Conservation (phyloP, 2,113 vertebrate genomes). For the Lycocorax pyrrhopterus region DNA sequence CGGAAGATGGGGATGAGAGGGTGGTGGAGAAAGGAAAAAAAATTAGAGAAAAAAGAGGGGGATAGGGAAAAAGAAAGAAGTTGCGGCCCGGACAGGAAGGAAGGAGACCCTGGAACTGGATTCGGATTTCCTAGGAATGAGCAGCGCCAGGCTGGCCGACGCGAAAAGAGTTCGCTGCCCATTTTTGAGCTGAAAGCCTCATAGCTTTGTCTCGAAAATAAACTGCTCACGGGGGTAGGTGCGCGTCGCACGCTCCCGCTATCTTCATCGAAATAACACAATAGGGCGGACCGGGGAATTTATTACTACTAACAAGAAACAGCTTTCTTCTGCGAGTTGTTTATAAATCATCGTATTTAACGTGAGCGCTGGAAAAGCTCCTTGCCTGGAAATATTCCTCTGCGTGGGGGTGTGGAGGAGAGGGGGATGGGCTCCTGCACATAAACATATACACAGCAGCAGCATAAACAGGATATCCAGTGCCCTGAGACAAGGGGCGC, state of each 20-base stretch:
- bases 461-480: constrained; percentile 27
- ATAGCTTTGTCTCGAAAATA: constrained; percentile 52
- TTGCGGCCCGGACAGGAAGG: constrained; percentile 27
- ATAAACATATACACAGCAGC: constrained; percentile 22
- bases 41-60: not conserved
- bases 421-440: constrained; percentile 52
- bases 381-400: constrained; percentile 58
- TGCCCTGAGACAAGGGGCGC: constrained; percentile 8
- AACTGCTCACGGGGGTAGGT: constrained; percentile 22
- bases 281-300: constrained; percentile 59
- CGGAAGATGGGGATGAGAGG: not conserved
- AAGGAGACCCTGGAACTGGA: constrained; percentile 42
- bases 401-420: constrained; percentile 31
- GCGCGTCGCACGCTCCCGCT: constrained; percentile 14
- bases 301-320: constrained; percentile 68
- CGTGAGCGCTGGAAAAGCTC: constrained; percentile 34
- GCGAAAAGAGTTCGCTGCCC: not conserved
- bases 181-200: not conserved
- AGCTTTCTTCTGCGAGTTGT: constrained; percentile 67
- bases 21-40: not conserved
- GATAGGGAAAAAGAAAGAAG: not conserved
- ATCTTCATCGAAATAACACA: constrained; percentile 50
- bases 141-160: not conserved
- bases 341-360: constrained; percentile 69
- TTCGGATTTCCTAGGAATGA: constrained; percentile 18